Evolutionary conservation across 1,140 invertebrate genomes (phyloP).

Genomic region (Achatina immaculata): DNA sequence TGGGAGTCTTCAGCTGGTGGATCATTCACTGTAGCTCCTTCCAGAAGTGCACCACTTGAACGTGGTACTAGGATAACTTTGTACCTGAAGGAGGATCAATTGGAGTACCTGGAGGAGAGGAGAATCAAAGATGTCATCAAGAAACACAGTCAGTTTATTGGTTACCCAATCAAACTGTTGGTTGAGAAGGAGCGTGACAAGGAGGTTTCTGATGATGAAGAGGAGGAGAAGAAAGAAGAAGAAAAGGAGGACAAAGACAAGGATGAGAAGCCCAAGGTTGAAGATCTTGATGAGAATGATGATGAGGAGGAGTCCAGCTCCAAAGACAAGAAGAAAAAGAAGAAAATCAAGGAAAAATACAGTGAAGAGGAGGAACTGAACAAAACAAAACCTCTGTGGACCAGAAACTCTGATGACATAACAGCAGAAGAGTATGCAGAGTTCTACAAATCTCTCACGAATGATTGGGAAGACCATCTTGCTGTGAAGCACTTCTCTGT

Average conservation of each 20-base stretch:
- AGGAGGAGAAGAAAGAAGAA: constrained; percentile 68
- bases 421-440: constrained; percentile 98
- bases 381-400: constrained; percentile 99
- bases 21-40: constrained; percentile 86
- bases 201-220: constrained; percentile 81
- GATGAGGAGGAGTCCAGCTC: constrained; percentile 81
- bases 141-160: constrained; percentile 99
- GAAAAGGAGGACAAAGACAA: constrained; percentile 60
- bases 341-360: constrained; percentile 97
- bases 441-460: constrained; percentile 98
- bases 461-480: constrained; percentile 99
- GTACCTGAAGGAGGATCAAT: constrained; percentile 91
- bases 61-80: constrained; percentile 92
- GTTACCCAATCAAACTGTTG: constrained; percentile 94
- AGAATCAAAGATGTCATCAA: constrained; percentile 98
- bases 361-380: constrained; percentile 98
- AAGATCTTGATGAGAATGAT: constrained; percentile 82
- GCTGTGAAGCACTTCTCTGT: constrained; percentile 99
- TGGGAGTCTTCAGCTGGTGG: constrained; percentile 96
- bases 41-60: constrained; percentile 81
- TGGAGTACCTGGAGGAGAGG: constrained; percentile 91
- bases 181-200: constrained; percentile 79
- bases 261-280: constrained; percentile 84
- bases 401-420: constrained; percentile 97
- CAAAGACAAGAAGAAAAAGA: constrained; percentile 82